Evolutionary conservation across 2,888 invertebrate genomes (phyloP), one percentile per base, ranked within the genome.

Genomic region (Acanthosepion lycidas): DNA sequence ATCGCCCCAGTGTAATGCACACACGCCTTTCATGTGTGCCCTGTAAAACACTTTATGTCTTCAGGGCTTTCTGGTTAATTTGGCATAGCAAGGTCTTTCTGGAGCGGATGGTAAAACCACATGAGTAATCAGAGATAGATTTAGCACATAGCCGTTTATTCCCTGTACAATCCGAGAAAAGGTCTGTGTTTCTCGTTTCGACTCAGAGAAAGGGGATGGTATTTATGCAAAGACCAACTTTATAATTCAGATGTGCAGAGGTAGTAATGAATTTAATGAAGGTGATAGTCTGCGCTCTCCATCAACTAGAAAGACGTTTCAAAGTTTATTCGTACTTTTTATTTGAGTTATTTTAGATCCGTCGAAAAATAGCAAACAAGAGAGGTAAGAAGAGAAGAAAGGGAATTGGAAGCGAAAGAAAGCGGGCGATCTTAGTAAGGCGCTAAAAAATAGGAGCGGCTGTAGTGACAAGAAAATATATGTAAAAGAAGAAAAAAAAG

Each of bases 61-160:
- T 33, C 12, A 78, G 78, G 23, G n/a, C 33, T 78, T 78, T n/a
- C 78, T 78, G n/a, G 78, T 78, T 78, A 78, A 78, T 78, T 78
- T 78, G 78, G 78, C 78, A 78, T 78, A n/a, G 78, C 78, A 78
- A 78, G n/a, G 78, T 78, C 33, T 78, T 78, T 78, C 78, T n/a
- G 78, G 78, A 78, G n/a, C 78, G n/a, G n/a, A 78, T 78, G 78
- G n/a, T 78, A 78, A 78, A 78, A 78, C 78, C 78, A 78, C 78
- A 78, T n/a, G 78, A 33, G n/a, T n/a, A 33, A 78, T 78, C 9
- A 78, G 78, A 78, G 78, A 78, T 78, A 78, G 78, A 78, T 78
- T 78, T 78, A 78, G 33, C 78, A 78, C 78, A 78, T 78, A 78
- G n/a, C 78, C 33, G n/a, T 78, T 78, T 78, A 78, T 78, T 78